A percentile compares a stretch with the other conserved stretches of the same genome.
These are phyloP conservation scores for Drosophila triauraria DNA, from an alignment of 1,140 invertebrate species.

Conservation along the genomic window DNA sequence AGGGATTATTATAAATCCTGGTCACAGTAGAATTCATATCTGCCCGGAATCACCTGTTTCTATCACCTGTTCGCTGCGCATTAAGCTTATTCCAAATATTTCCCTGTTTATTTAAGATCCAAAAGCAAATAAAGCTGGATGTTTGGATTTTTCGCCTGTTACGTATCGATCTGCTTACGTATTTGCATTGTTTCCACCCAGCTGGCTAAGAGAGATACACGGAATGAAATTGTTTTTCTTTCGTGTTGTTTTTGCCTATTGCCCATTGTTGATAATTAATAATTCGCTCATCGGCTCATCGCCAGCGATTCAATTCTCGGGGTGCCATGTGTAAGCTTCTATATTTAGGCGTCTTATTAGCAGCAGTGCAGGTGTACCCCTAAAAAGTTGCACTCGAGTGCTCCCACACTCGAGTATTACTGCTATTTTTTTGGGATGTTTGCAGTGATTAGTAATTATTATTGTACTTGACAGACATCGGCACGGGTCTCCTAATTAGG, in stretches of 20 bases:
- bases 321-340: constrained; percentile 60
- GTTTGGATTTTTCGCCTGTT: constrained; percentile 24
- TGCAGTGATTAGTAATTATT: constrained; percentile 72
- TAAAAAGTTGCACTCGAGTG: constrained; percentile 62
- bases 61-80: constrained; percentile 31
- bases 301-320: constrained; percentile 50
- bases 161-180: constrained; percentile 38
- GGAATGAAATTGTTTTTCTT: constrained; percentile 52
- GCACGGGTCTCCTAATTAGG: constrained; percentile 57
- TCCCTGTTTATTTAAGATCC: constrained; percentile 50
- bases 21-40: neutral
- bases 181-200: constrained; percentile 25
- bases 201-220: constrained; percentile 22
- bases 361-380: constrained; percentile 29
- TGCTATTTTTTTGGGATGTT: constrained; percentile 45
- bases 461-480: constrained; percentile 49
- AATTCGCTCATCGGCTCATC: constrained; percentile 74
- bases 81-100: constrained; percentile 26
- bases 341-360: constrained; percentile 61
- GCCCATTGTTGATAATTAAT: constrained; percentile 71
- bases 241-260: constrained; percentile 6
- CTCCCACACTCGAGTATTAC: constrained; percentile 17
- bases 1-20: constrained; percentile 10
- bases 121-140: constrained; percentile 46
- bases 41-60: constrained; percentile 13